Evolutionary conservation across 1,140 invertebrate species (phyloP).

Genomic region (Limonius californicus): DNA sequence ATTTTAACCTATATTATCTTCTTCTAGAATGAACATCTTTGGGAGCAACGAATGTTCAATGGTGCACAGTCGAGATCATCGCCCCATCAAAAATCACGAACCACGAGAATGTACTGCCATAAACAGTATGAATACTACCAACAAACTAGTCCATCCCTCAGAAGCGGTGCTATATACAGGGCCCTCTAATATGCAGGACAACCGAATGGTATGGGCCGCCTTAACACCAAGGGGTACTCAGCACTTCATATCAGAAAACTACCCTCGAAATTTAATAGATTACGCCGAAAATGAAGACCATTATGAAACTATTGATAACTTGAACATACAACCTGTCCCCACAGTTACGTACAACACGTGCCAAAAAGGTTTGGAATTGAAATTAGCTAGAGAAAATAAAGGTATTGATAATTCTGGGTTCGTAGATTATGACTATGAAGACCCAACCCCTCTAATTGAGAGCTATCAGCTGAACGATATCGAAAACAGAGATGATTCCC

Average conservation of each 20-base stretch:
- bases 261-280: constrained; percentile 46
- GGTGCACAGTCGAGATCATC: constrained; percentile 32
- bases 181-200: constrained; percentile 47
- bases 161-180: constrained; percentile 40
- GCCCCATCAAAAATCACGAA: constrained; percentile 35
- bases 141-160: constrained; percentile 36
- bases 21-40: constrained; percentile 44
- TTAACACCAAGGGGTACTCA: constrained; percentile 74
- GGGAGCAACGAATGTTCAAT: constrained; percentile 38
- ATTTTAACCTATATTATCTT: too few species aligned
- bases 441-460: constrained; percentile 66
- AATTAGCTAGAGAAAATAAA: constrained; percentile 15
- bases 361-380: constrained; percentile 36
- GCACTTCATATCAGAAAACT: constrained; percentile 62
- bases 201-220: constrained; percentile 77
- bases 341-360: constrained; percentile 30
- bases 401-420: constrained; percentile 64
- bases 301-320: constrained; percentile 69
- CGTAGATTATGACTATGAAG: constrained; percentile 71
- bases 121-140: constrained; percentile 33
- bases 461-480: constrained; percentile 62
- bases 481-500: constrained; percentile 30
- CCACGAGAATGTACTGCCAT: constrained; percentile 36
- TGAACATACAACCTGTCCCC: constrained; percentile 49
- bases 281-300: constrained; percentile 64